Evolutionary conservation across 2,113 vertebrate genomes (phyloP), one percentile per base, ranked within the genome.

Genomic region (Xiphias gladius): DNA sequence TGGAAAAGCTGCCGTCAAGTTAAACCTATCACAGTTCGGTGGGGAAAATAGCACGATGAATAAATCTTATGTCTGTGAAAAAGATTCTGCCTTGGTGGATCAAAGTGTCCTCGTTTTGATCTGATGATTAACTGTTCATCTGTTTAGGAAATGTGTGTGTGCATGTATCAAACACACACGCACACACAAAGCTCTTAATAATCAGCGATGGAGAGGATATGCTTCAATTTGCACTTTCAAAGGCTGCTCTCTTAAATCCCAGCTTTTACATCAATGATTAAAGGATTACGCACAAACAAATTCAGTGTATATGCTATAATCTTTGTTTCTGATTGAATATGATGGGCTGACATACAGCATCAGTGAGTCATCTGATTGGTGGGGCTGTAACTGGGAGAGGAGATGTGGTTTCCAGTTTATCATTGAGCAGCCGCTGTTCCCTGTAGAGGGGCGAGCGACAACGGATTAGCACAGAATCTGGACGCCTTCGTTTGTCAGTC

Each of bases 241-340:
- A 77, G 13, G 39, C 74, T 54, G 52, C 58, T 74, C 48, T 62
- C 22, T 71, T 58, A 43, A 80, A 84, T 64, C 73, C 20, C 8
- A 22, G 35, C 66, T 81, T 83, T 84, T 55, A 74, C 64, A 58
- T 76, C 11, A 26, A 28, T 63, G 83, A 89, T 91, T 88, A 78
- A 78, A 88, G 84, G 87, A 90, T 89, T 84, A 86, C 65, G 46
- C 20, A 59, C 5, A 64, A 57, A 80, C 12, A 86, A 46, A 76
- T 46, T 48, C 24, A 2, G 66, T 41, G 14, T 74, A n/a, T 72
- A 37, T 59, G 39, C 32, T 5, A n/a, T 79, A 83, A 90, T 88
- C 83, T 83, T 24, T n/a, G 22, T 41, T 39, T 73, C 30, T 79
- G 83, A 57, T 39, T 57, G 64, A 78, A 73, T 66, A 14, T 54